A percentile compares a stretch with the other conserved stretches of the same genome.
Evolutionary conservation across 2,797 vertebrate species (phyloP).

Genomic region (Phataginus tetradactyla): DNA sequence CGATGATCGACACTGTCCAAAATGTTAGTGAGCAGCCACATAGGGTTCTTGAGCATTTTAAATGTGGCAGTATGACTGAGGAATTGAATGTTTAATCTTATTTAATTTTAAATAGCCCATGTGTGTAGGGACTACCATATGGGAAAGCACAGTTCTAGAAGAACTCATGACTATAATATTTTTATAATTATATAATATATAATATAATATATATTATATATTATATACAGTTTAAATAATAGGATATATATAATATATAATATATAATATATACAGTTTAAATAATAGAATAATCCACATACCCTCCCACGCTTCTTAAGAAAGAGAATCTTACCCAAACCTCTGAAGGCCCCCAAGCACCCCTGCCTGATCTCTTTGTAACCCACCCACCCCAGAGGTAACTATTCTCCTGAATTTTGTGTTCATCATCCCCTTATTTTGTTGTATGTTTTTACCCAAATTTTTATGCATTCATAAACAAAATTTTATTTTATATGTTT

Average conservation of each 20-base stretch:
- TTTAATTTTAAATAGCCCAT: constrained; percentile 42
- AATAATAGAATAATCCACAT: not conserved
- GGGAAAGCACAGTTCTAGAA: not conserved
- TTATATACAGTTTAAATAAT: too few species aligned
- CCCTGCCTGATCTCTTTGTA: not conserved
- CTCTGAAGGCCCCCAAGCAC: not conserved
- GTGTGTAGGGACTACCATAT: not conserved
- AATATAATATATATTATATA: too few species aligned
- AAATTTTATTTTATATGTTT: constrained; percentile 41
- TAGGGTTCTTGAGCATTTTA: not conserved
- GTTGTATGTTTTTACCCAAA: constrained; percentile 13
- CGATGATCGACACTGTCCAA: not conserved
- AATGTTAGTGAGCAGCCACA: not conserved
- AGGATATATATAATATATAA: too few species aligned
- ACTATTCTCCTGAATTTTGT: not conserved
- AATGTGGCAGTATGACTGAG: not conserved
- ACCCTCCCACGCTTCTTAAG: not conserved
- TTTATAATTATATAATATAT: too few species aligned
- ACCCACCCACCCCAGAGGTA: not conserved
- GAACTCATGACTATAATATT: not conserved
- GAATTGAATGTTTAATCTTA: constrained; percentile 43
- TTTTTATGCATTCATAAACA: not conserved
- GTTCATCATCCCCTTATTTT: not conserved
- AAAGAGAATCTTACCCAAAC: not conserved
- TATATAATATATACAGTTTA: not conserved